Percentiles rank a stretch among this genome's conserved stretches.
Evolutionary conservation across 1,140 invertebrate species (phyloP).

Genomic region (Lordiphosa mommai): DNA sequence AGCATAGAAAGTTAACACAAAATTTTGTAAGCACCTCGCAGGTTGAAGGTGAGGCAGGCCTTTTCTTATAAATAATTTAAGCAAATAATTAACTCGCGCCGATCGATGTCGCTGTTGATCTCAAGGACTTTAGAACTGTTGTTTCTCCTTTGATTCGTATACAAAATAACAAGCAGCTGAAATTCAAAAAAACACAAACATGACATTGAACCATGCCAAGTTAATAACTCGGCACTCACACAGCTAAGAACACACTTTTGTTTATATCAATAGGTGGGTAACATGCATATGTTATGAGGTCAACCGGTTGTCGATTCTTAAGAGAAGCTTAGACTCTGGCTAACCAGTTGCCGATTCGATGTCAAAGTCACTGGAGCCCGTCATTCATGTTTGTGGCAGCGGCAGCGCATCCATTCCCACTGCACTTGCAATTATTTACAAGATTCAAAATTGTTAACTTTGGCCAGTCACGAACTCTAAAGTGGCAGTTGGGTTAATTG

Average conservation of each 20-base stretch:
- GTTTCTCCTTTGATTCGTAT: no score
- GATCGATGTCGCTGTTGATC: no score
- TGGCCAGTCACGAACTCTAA: conserved; percentile 16
- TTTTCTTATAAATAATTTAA: no score
- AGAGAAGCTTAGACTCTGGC: conserved; percentile 32
- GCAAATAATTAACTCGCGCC: no score
- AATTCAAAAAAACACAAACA: conserved; percentile 35
- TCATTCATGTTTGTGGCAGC: conserved; percentile 4
- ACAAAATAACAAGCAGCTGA: conserved; percentile 17
- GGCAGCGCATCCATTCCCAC: no score
- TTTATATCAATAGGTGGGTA: conserved; percentile 46
- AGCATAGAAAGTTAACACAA: no score
- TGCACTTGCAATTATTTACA: conserved; percentile 17
- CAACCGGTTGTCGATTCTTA: conserved; percentile 62
- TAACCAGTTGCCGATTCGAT: conserved; percentile 3
- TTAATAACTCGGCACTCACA: no score
- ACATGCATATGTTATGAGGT: conserved; percentile 63
- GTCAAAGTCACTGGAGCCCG: not conserved
- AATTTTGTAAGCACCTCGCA: no score
- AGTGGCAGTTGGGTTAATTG: not conserved
- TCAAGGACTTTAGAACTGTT: not conserved
- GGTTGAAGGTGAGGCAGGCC: no score
- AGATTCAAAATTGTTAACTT: not conserved
- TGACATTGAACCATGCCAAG: conserved; percentile 56
- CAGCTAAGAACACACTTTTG: conserved; percentile 65